phyloP scores from a whole-genome alignment of 2,888 invertebrate genomes.

The Odontocolon sp. region DNA sequence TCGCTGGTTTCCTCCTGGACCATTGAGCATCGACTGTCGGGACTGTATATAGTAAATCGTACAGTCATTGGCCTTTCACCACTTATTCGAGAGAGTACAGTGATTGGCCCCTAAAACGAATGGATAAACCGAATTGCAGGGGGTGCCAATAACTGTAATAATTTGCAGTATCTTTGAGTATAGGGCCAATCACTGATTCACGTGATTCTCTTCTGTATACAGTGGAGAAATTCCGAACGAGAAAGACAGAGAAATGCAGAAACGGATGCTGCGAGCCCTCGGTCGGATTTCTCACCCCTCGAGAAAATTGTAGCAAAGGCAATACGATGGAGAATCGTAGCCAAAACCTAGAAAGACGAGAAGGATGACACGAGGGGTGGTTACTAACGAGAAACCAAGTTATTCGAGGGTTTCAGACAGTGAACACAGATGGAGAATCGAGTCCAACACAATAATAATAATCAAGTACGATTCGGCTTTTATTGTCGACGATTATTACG shows the following conservation, averaged over 20 bases:
- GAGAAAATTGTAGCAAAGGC: neutral
- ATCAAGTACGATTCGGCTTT: constrained; percentile 78
- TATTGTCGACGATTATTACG: constrained; percentile 76
- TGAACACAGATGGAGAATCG: constrained; percentile 40
- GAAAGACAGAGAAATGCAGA: constrained; percentile 40
- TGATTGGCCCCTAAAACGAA: too few species aligned
- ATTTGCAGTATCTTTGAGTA: too few species aligned
- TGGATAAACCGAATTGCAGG: too few species aligned
- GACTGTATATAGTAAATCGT: too few species aligned
- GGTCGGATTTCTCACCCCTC: constrained; percentile 47
- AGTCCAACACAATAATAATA: constrained; percentile 51
- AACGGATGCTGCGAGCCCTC: constrained; percentile 70
- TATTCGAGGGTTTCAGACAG: constrained; percentile 59
- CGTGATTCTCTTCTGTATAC: too few species aligned
- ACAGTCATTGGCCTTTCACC: too few species aligned
- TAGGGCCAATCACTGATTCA: too few species aligned
- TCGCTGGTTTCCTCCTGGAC: neutral
- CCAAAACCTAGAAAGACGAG: neutral
- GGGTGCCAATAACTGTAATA: too few species aligned
- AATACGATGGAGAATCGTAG: constrained; percentile 8
- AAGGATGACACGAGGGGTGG: constrained; percentile 49
- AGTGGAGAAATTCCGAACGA: constrained; percentile 10
- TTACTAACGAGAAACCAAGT: constrained; percentile 77
- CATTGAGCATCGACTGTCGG: neutral
- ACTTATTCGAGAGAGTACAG: too few species aligned